Evolutionary conservation across 2,113 vertebrate species (phyloP), one percentile per base, ranked within the genome.

Genomic region (Pithys albifrons): DNA sequence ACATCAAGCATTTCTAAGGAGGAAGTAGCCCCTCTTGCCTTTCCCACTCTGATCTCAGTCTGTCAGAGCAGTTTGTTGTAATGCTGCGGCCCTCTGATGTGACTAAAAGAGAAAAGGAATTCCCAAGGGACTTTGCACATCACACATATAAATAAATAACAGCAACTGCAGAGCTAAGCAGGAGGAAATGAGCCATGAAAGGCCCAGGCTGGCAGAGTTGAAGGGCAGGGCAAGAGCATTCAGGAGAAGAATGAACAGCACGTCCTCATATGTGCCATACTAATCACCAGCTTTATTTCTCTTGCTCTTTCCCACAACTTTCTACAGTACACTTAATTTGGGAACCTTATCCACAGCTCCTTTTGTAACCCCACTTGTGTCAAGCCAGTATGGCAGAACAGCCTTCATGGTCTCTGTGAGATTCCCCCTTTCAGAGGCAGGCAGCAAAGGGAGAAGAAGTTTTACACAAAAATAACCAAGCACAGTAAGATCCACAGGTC

Each of bases 181-280:
- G 82, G 81, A 81, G 72, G 95, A 94, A 95, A 94, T 37, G 89
- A 96, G 91, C 88, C 89, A 10, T 95, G 96, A 91, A 95, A 52
- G 67, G 65, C 48, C n/a, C 83, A 57, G 79, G 82, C 91, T 95
- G 88, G 91, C 90, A 93, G 94, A 81, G 96, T 93, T 95, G 93
- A 95, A 96, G 95, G 95, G 74, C 95, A 97, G 95, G 93, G 73
- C 97, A 97, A 96, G 96, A 75, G 61, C 87, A 4, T 49, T 83
- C 19, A 49, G 77, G 66, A 86, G 75, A 49, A 87, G 78, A 93
- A 69, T 1, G 10, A 90, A 31, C 29, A 6, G 88, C 88, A 84
- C 2, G 6, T 70, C 89, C 93, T 85, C 82, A 39, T 13, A 43
- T 2, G 2, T 10, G 57, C 65, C 83, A 78, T 35, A 1, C 48